Evolutionary conservation across 2,888 invertebrate species (phyloP).

Genomic region (Epistrophe eligans): DNA sequence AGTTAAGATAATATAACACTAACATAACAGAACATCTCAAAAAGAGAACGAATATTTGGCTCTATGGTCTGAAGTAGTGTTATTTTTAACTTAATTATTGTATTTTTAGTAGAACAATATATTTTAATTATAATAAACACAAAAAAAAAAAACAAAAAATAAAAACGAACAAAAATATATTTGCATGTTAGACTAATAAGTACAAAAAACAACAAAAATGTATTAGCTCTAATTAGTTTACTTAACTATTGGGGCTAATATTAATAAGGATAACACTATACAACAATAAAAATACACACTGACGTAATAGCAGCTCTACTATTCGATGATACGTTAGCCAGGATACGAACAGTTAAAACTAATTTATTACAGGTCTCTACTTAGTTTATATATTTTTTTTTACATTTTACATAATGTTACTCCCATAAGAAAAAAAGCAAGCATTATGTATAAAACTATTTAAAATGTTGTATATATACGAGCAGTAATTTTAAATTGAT

Average conservation of each 20-base stretch:
- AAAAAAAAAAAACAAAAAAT: conserved; percentile 52
- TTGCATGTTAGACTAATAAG: conserved; percentile 76
- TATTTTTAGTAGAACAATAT: conserved; percentile 75
- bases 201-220: conserved; percentile 62
- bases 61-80: conserved; percentile 75
- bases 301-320: conserved; percentile 55
- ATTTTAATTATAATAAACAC: conserved; percentile 75
- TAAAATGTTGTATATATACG: conserved; percentile 63
- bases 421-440: conserved; percentile 30
- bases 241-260: conserved; percentile 62
- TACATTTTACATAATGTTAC: conserved; percentile 42
- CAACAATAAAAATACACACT: conserved; percentile 47
- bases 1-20: conserved; percentile 68
- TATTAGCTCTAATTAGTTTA: conserved; percentile 40
- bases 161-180: conserved; percentile 54
- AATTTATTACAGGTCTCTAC: conserved; percentile 45
- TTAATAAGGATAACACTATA: conserved; percentile 30
- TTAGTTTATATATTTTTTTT: conserved; percentile 44
- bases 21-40: conserved; percentile 74
- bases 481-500: conserved; percentile 62
- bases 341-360: conserved; percentile 55
- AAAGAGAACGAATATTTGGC: conserved; percentile 75
- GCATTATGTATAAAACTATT: conserved; percentile 51
- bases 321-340: conserved; percentile 53
- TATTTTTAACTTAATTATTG: conserved; percentile 76